Percentiles rank a stretch among this genome's conserved stretches.
Evolutionary conservation across 2,888 invertebrate genomes (phyloP).

Genomic region (Agriotes lineatus): DNA sequence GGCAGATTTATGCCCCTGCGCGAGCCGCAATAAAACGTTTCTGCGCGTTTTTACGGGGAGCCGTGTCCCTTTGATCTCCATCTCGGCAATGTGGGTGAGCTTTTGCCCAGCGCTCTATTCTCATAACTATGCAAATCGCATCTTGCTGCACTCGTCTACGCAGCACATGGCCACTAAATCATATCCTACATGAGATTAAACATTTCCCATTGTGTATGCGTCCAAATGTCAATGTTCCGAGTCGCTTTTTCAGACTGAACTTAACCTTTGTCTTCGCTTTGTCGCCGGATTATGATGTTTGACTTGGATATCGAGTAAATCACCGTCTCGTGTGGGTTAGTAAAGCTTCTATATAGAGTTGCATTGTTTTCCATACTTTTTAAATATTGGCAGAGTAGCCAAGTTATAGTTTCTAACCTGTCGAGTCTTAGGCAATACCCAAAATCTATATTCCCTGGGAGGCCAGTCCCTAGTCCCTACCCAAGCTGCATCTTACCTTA

Average conservation of each 20-base stretch:
- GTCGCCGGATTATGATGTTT: constrained; percentile 19
- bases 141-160: constrained; percentile 19
- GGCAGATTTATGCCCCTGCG: too few species aligned
- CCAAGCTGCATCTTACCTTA: too few species aligned
- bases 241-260: constrained; percentile 19
- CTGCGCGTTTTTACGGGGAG: too few species aligned
- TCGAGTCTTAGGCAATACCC: too few species aligned
- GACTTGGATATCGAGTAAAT: background rate
- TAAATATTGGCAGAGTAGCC: too few species aligned
- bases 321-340: too few species aligned
- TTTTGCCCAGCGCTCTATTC: constrained; percentile 4
- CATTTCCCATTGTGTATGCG: constrained; percentile 24
- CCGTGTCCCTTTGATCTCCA: background rate
- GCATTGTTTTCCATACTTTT: too few species aligned
- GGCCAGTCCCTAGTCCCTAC: too few species aligned
- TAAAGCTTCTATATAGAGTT: too few species aligned
- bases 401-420: too few species aligned
- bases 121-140: constrained; percentile 25
- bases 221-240: constrained; percentile 32
- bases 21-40: too few species aligned
- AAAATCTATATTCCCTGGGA: too few species aligned
- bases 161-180: constrained; percentile 27
- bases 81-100: constrained; percentile 18
- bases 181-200: constrained; percentile 34
- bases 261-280: constrained; percentile 21